A percentile compares a stretch with the other conserved stretches of the same genome.
Evolutionary conservation across 2,888 invertebrate species (phyloP).

Genomic region (Drosophila rubida): DNA sequence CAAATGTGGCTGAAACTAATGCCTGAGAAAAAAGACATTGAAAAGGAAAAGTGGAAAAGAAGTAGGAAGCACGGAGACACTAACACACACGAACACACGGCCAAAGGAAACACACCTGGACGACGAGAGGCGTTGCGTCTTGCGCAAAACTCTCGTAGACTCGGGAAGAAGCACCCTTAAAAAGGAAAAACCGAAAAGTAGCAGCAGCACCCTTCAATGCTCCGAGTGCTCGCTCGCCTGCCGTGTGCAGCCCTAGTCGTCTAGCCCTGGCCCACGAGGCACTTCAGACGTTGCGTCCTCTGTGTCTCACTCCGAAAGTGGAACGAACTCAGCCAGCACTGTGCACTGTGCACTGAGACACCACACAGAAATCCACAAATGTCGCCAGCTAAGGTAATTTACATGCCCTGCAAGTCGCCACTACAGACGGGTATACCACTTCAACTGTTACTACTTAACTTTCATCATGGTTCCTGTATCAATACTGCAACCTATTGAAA

Average conservation of each 20-base stretch:
- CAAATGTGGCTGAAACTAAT: slow-evolving; percentile 51
- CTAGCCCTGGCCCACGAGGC: slow-evolving; percentile 34
- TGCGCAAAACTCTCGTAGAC: slow-evolving; percentile 47
- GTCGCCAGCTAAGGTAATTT: slow-evolving; percentile 40
- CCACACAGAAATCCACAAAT: slow-evolving; percentile 44
- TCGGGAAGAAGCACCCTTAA: slow-evolving; percentile 69
- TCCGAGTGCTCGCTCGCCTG: slow-evolving; percentile 13
- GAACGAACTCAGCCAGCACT: slow-evolving; percentile 50
- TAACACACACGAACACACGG: slow-evolving; percentile 30
- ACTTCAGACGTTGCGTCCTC: slow-evolving; percentile 48
- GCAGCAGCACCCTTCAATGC: slow-evolving; percentile 55
- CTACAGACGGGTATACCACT: not conserved
- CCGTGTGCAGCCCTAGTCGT: not conserved
- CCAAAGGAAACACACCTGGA: slow-evolving; percentile 61
- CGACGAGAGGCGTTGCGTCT: slow-evolving; percentile 33
- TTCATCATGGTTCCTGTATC: too few relatives aligned
- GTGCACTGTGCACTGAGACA: slow-evolving; percentile 26
- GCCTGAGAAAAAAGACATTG: slow-evolving; percentile 41
- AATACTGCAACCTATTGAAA: too few relatives aligned
- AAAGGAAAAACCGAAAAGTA: slow-evolving; percentile 53
- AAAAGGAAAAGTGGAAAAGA: slow-evolving; percentile 60
- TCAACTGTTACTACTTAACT: too few relatives aligned
- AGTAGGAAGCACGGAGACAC: slow-evolving; percentile 22
- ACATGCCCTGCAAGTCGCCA: slow-evolving; percentile 16
- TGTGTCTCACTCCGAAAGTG: slow-evolving; percentile 55